Percentiles rank a stretch among this genome's conserved stretches.
phyloP scores from a whole-genome alignment of 2,888 invertebrate genomes.

The Nesidiocoris tenuis region DNA sequence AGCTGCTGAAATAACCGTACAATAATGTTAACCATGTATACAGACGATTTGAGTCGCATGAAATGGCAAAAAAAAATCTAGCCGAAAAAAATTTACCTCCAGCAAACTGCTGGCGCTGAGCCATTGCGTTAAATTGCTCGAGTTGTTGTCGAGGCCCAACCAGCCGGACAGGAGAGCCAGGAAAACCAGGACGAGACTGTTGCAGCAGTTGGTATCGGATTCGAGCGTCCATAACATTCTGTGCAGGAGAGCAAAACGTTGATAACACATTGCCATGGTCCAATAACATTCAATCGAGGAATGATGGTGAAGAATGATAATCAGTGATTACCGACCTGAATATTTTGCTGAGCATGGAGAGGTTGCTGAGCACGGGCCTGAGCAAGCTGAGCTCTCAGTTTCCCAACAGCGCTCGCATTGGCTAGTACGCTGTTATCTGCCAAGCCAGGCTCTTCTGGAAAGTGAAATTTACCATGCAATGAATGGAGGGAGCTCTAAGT shows the following conservation, averaged over 20 bases:
- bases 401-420: background rate
- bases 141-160: constrained; percentile 52
- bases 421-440: constrained; percentile 26
- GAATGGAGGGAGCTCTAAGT: no score
- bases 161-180: constrained; percentile 54
- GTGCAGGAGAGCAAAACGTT: background rate
- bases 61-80: background rate
- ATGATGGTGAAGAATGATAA: background rate
- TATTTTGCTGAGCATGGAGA: constrained; percentile 21
- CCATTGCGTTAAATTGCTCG: constrained; percentile 46
- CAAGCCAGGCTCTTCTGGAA: constrained; percentile 28
- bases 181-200: constrained; percentile 52
- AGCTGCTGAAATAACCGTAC: constrained; percentile 16
- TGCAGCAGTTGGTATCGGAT: constrained; percentile 59
- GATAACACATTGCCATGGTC: constrained; percentile 48
- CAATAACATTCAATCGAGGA: no score
- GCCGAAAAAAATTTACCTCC: constrained; percentile 8
- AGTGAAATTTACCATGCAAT: background rate
- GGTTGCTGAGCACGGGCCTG: constrained; percentile 19
- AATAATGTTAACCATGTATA: no score
- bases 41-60: no score
- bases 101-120: constrained; percentile 49
- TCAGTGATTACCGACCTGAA: constrained; percentile 14
- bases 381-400: constrained; percentile 29
- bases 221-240: constrained; percentile 57